phyloP scores from a whole-genome alignment of 2,888 invertebrate species.

The Erannis defoliaria region DNA sequence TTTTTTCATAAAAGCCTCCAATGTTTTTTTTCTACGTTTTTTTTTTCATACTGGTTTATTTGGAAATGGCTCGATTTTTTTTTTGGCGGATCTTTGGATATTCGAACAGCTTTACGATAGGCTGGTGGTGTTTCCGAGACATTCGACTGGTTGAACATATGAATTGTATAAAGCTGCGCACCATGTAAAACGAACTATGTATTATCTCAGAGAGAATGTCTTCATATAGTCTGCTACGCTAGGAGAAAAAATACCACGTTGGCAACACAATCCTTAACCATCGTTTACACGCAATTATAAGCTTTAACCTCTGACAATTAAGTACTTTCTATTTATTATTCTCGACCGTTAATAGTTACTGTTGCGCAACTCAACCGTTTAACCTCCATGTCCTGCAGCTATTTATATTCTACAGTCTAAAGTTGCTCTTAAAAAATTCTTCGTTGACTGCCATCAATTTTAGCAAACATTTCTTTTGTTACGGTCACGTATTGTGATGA shows the following conservation, averaged over 20 bases:
- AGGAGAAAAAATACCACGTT: background rate
- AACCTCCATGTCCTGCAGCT: constrained; percentile 68
- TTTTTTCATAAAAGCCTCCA: too few relatives aligned
- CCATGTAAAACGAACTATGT: too few relatives aligned
- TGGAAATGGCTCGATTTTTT: too few relatives aligned
- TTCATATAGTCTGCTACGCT: too few relatives aligned
- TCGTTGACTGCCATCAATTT: constrained; percentile 50
- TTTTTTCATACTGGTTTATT: too few relatives aligned
- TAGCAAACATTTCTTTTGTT: constrained; percentile 39
- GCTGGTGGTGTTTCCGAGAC: too few relatives aligned
- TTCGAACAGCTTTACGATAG: too few relatives aligned
- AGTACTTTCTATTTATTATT: constrained; percentile 39
- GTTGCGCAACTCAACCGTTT: constrained; percentile 66
- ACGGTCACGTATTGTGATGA: constrained; percentile 45
- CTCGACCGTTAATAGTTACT: constrained; percentile 49
- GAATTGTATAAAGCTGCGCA: too few relatives aligned
- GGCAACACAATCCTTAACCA: constrained; percentile 34
- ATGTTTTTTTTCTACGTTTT: too few relatives aligned
- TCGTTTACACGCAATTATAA: constrained; percentile 39
- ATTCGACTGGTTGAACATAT: too few relatives aligned
- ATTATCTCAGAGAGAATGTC: too few relatives aligned
- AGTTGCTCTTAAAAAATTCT: constrained; percentile 55
- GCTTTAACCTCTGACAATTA: constrained; percentile 37
- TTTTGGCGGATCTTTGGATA: too few relatives aligned
- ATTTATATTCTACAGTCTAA: constrained; percentile 64